phyloP scores from a whole-genome alignment of 2,888 invertebrate species.

The Chrysopilus asiliformis region DNA sequence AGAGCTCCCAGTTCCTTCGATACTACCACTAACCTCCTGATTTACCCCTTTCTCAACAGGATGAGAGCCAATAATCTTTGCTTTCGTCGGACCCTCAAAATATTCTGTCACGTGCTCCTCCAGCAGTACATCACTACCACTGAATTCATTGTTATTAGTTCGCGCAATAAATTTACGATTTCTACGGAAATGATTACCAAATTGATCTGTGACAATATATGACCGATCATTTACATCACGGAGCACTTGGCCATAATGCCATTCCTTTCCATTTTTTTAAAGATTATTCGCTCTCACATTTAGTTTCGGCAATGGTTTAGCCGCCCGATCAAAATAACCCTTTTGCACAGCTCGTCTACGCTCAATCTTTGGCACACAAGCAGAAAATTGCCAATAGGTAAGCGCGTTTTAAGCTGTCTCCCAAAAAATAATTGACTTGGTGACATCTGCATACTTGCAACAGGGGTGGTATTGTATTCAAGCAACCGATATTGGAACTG shows the following conservation, averaged over 20 bases:
- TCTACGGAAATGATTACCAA: conserved; percentile 10
- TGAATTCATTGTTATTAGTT: conserved; percentile 8
- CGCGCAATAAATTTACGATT: conserved; percentile 10
- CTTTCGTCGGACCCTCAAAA: too few species aligned
- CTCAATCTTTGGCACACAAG: too few species aligned
- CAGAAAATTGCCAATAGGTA: too few species aligned
- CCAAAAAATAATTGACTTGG: conserved; percentile 10
- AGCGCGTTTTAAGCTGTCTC: conserved; percentile 8
- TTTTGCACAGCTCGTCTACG: too few species aligned
- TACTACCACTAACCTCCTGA: too few species aligned
- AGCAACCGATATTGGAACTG: conserved; percentile 12
- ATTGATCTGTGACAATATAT: conserved; percentile 12
- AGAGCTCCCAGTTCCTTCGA: too few species aligned
- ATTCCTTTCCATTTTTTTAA: conserved; percentile 15
- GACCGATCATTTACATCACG: conserved; percentile 12
- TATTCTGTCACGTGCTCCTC: too few species aligned
- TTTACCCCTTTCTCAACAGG: too few species aligned
- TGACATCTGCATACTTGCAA: conserved; percentile 11
- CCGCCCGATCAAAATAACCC: conserved; percentile 12
- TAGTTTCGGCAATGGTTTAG: conserved; percentile 11
- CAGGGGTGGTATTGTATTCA: conserved; percentile 13
- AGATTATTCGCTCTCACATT: conserved; percentile 11
- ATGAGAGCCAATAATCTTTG: too few species aligned
- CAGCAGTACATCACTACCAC: conserved; percentile 5
- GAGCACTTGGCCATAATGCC: conserved; percentile 13